Base-by-base conservation (phyloP, 2,888 invertebrate genomes). In the Xylocampa areola region DNA sequence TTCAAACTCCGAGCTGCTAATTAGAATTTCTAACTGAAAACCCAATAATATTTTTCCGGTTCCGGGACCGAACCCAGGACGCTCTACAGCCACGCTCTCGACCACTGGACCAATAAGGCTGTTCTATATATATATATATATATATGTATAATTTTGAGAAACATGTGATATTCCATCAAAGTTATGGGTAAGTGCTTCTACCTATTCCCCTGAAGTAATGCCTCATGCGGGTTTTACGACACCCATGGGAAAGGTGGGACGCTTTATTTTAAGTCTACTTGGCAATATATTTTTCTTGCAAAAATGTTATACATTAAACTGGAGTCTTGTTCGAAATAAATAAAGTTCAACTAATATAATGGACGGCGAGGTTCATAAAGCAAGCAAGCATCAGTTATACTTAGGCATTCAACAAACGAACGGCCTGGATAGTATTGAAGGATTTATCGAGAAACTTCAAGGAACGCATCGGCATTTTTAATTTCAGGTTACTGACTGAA, bases 391-490 rank as follows among this genome's bases (percentile, higher is more conserved):
- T 25, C 25, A 27, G 19, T 36, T 27, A 36, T 21, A 36, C 19
- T 27, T 7, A 64, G 55, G 55, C 37, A 64, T 60, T 37, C 55
- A 36, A 2, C n/a, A 11, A 17, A 23, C 8, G 65, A 39, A 11
- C 4, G 11, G 4, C 44, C 44, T 29, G 27, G n/a, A 53, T 53
- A 55, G 32, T 44, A 35, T n/a, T n/a, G n/a, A 57, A 44, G 14
- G 37, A 60, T 44, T 64, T 65, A 35, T 65, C 36, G 21, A 21
- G 4, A 13, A 16, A 35, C 27, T 37, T 60, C 19, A 14, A n/a
- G 19, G 16, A 40, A 57, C 40, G 39, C 58, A 25, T 65, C 29
- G 39, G 39, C 13, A 65, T 40, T 57, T 60, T 51, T 60, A 65
- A 44, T 55, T 54, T 29, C 29, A 63, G 16, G 19, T 52, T 19